phyloP scores from a whole-genome alignment of 1,140 invertebrate species.

The Nymphalis io region DNA sequence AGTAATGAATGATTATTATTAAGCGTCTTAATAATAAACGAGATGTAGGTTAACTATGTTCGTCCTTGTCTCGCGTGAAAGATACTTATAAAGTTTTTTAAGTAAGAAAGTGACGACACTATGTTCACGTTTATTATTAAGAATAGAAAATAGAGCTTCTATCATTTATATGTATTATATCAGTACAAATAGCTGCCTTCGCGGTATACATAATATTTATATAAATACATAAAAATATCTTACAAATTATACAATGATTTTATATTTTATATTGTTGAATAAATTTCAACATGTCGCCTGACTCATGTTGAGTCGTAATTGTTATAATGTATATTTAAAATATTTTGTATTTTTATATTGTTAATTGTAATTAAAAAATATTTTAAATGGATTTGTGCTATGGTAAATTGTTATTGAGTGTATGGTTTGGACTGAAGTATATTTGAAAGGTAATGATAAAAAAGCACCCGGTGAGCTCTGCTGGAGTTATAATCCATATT shows the following conservation, averaged over 20 bases:
- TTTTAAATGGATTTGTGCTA: conserved; percentile 5
- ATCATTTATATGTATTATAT: conserved; percentile 34
- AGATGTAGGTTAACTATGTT: background rate
- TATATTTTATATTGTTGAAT: conserved; percentile 57
- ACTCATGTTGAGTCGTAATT: conserved; percentile 69
- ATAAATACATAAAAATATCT: conserved; percentile 25
- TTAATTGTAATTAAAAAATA: conserved; percentile 36
- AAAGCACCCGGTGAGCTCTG: too few species aligned
- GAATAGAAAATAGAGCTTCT: conserved; percentile 39
- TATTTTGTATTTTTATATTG: conserved; percentile 54
- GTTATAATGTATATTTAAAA: conserved; percentile 41
- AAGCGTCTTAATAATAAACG: conserved; percentile 1
- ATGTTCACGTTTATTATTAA: background rate
- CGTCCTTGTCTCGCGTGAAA: background rate
- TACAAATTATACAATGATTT: conserved; percentile 30
- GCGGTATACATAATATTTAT: conserved; percentile 32
- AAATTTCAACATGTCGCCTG: conserved; percentile 59
- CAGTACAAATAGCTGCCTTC: conserved; percentile 58
- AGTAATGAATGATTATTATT: conserved; percentile 39
- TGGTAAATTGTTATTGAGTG: conserved; percentile 15
- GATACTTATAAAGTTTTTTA: background rate
- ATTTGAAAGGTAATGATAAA: background rate
- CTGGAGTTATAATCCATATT: too few species aligned
- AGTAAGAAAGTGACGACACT: background rate
- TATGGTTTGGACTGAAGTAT: background rate